These are phyloP conservation scores for Percopsis transmontana DNA, from an alignment of 2,113 vertebrate species.

Conservation along the genomic window DNA sequence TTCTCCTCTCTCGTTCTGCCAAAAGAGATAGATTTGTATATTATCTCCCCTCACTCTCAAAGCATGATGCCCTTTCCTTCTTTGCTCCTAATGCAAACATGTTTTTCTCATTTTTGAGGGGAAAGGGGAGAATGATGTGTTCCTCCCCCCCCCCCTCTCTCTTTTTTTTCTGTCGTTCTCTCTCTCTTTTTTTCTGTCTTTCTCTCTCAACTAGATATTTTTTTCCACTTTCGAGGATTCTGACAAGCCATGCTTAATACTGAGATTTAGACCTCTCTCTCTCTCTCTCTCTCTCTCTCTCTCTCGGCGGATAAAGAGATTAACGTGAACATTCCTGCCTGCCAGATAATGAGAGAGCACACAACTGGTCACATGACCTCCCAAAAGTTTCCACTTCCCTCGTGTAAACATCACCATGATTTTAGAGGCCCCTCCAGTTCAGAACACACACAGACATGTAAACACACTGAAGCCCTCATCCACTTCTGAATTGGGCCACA, in stretches of 20 bases:
- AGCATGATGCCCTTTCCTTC: background rate
- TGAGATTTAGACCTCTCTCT: constrained; percentile 9
- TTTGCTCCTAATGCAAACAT: background rate
- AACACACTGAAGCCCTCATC: constrained; percentile 14
- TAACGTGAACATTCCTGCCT: constrained; percentile 69
- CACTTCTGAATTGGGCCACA: background rate
- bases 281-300: constrained; percentile 21
- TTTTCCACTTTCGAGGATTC: constrained; percentile 2
- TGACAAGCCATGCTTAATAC: background rate
- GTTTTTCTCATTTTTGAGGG: background rate
- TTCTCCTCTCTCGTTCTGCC: constrained; percentile 10
- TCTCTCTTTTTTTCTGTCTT: background rate
- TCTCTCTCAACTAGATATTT: constrained; percentile 1
- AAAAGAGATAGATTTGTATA: background rate
- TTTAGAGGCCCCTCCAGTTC: background rate
- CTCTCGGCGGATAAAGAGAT: constrained; percentile 68
- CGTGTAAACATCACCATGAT: constrained; percentile 50
- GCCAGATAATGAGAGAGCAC: constrained; percentile 66
- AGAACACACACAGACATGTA: constrained; percentile 17
- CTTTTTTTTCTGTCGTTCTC: background rate
- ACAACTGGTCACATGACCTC: constrained; percentile 66
- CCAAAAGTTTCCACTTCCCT: constrained; percentile 66
- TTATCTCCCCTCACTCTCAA: background rate
- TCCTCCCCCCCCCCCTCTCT: constrained; percentile 7
- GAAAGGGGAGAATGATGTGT: constrained; percentile 7